Percentiles rank a stretch among this genome's conserved stretches.
Evolutionary conservation across 2,888 invertebrate species (phyloP).

Genomic region (Trisateles emortualis): DNA sequence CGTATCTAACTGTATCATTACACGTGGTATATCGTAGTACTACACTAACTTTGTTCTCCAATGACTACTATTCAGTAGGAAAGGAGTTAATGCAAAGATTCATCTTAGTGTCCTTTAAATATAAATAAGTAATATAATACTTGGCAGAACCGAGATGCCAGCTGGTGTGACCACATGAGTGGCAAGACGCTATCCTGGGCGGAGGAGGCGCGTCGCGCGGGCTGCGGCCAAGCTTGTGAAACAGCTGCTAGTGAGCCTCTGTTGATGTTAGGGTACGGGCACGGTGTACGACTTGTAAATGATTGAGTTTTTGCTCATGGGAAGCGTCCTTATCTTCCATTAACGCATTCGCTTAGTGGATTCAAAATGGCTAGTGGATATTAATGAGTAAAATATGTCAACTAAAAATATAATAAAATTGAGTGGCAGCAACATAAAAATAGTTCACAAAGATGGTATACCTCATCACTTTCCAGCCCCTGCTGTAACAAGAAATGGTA

Average conservation of each 20-base stretch:
- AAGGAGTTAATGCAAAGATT: constrained; percentile 4
- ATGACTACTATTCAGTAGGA: not conserved
- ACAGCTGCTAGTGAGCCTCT: constrained; percentile 73
- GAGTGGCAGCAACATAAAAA: constrained; percentile 86
- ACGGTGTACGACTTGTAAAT: constrained; percentile 72
- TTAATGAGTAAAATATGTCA: constrained; percentile 81
- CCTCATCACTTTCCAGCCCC: constrained; percentile 97
- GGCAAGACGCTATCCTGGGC: constrained; percentile 1
- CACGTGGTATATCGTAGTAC: constrained; percentile 10
- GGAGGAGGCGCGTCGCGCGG: constrained; percentile 8
- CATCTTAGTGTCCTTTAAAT: not conserved
- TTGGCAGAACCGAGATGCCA: constrained; percentile 32
- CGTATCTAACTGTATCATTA: constrained; percentile 47
- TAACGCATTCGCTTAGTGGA: constrained; percentile 82
- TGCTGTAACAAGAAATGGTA: constrained; percentile 91
- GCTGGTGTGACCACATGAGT: constrained; percentile 28
- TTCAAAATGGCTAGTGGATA: constrained; percentile 82
- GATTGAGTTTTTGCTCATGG: constrained; percentile 77
- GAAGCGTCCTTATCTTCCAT: constrained; percentile 86
- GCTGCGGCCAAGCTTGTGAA: constrained; percentile 72
- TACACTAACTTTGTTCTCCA: constrained; percentile 15
- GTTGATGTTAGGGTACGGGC: constrained; percentile 68
- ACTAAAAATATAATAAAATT: constrained; percentile 82
- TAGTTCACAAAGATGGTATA: constrained; percentile 88
- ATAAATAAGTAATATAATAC: constrained; percentile 19